Evolutionary conservation across 92 coral and sea anemone species (phyloP).

Genomic region (Meandrina meandrites): DNA sequence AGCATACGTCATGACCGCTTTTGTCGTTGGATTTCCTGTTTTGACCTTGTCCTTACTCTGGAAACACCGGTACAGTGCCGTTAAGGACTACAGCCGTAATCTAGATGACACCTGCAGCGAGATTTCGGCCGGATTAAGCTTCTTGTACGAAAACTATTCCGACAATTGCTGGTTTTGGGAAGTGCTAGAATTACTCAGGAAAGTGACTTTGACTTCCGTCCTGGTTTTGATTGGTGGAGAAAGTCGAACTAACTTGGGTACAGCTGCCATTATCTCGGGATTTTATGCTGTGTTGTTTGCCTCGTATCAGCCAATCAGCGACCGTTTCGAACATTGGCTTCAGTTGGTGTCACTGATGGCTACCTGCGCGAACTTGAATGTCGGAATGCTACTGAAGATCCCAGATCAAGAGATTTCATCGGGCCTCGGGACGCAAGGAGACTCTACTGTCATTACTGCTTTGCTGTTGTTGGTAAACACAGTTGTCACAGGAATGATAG

Average conservation of each 20-base stretch:
- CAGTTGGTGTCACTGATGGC: slow-evolving; percentile 23
- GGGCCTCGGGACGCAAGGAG: not conserved
- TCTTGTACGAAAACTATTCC: slow-evolving; percentile 19
- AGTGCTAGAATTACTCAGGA: slow-evolving; percentile 26
- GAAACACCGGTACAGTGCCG: slow-evolving; percentile 8
- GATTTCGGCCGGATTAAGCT: slow-evolving; percentile 1
- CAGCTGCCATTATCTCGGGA: slow-evolving; percentile 9
- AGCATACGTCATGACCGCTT: not conserved
- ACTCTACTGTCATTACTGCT: slow-evolving; percentile 6
- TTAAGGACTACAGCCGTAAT: not conserved
- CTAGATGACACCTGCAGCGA: not conserved
- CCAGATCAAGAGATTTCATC: slow-evolving; percentile 15
- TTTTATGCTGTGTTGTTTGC: slow-evolving; percentile 25
- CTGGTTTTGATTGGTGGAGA: slow-evolving; percentile 25
- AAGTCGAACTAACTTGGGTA: slow-evolving; percentile 26
- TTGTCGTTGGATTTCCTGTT: slow-evolving; percentile 5
- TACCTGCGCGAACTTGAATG: slow-evolving; percentile 6
- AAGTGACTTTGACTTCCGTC: slow-evolving; percentile 30
- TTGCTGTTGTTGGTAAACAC: slow-evolving; percentile 19
- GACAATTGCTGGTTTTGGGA: slow-evolving; percentile 3
- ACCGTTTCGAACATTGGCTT: not conserved
- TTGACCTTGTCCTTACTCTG: slow-evolving; percentile 5
- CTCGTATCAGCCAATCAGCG: slow-evolving; percentile 24
- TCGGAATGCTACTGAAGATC: slow-evolving; percentile 26
- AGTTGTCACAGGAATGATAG: slow-evolving; percentile 1